phyloP scores from a whole-genome alignment of 2,113 vertebrate genomes.

The Callaeas wilsoni region DNA sequence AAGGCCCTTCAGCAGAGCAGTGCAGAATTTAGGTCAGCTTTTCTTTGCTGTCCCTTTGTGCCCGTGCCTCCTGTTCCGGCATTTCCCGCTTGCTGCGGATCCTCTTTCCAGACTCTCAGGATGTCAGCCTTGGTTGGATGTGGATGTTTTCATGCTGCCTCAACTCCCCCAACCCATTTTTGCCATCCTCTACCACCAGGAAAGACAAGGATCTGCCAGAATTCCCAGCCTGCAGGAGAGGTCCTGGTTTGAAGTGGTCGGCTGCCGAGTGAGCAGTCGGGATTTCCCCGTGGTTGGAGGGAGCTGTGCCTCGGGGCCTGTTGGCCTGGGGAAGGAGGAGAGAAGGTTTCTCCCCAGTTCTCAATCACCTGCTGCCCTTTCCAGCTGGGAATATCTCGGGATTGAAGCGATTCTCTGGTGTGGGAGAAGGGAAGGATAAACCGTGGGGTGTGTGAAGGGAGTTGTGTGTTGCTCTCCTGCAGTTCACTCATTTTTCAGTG shows the following conservation, averaged over 20 bases:
- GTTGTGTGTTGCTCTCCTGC: background rate
- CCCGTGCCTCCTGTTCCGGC: background rate
- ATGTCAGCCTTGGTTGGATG: background rate
- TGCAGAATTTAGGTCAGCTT: conserved; percentile 53
- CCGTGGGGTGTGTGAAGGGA: background rate
- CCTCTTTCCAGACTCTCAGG: background rate
- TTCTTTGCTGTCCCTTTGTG: conserved; percentile 37
- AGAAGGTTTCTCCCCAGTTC: background rate
- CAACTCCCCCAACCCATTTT: background rate
- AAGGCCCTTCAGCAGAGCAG: background rate
- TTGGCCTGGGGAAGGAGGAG: background rate
- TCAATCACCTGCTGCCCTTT: background rate
- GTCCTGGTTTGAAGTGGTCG: background rate
- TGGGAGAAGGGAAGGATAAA: background rate
- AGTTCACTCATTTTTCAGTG: background rate
- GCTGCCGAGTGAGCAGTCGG: background rate
- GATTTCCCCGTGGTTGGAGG: background rate
- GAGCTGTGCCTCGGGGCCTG: background rate
- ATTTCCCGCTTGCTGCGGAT: background rate
- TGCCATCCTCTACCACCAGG: background rate
- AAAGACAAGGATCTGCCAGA: background rate
- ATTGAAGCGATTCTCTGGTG: background rate
- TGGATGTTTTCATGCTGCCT: background rate
- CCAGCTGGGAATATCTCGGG: background rate
- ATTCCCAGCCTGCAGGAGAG: background rate